Evolutionary conservation across 2,888 invertebrate species (phyloP).

Genomic region (Drosophila anomelani): DNA sequence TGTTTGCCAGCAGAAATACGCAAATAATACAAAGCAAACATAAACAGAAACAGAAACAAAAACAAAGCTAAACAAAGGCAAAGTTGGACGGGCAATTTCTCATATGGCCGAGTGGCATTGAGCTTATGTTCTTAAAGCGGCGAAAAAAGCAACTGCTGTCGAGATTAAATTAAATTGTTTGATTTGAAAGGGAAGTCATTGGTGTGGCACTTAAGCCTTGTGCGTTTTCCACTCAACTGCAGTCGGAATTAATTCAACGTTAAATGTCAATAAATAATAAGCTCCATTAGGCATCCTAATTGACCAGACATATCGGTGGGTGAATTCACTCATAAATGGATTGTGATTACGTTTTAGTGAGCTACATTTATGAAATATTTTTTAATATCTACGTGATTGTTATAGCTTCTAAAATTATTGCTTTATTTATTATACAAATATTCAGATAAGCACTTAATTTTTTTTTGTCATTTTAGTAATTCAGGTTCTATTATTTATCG

Average conservation of each 20-base stretch:
- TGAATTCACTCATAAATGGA: neutral
- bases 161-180: conserved; percentile 37
- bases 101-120: conserved; percentile 27
- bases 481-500: neutral
- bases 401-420: neutral
- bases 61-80: conserved; percentile 38
- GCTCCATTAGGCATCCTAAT: conserved; percentile 21
- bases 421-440: neutral
- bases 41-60: conserved; percentile 35
- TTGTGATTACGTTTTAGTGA: neutral
- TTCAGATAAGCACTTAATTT: neutral
- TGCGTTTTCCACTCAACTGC: conserved; percentile 9
- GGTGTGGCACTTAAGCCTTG: conserved; percentile 20
- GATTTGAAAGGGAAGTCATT: conserved; percentile 19
- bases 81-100: conserved; percentile 19
- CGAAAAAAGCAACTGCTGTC: conserved; percentile 15
- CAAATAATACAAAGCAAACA: conserved; percentile 41
- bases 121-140: conserved; percentile 27
- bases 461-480: neutral
- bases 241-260: conserved; percentile 4
- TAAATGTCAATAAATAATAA: conserved; percentile 27
- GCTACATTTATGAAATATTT: neutral
- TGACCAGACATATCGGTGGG: conserved; percentile 14
- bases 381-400: too few relatives aligned
- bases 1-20: conserved; percentile 39